Evolutionary conservation across 2,113 vertebrate species (phyloP), one percentile per base, ranked within the genome.

Genomic region (Nibea coibor): DNA sequence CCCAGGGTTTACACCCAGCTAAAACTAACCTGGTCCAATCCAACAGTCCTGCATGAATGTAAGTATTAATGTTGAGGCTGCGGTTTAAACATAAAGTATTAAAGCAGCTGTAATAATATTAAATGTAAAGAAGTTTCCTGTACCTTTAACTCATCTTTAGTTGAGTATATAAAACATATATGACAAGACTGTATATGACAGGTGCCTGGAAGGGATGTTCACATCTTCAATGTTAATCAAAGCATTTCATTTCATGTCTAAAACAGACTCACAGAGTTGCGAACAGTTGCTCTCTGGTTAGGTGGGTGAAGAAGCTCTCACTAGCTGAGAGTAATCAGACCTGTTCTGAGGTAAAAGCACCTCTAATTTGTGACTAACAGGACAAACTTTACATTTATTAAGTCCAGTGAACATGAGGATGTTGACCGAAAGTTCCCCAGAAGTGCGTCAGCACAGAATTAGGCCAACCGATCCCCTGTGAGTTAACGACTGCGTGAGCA

Each of bases 401-500:
- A 83, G 45, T 12, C n/a, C 19, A 56, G 54, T 42, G 11, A 75
- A 53, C 10, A 65, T 6, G 54, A 50, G 39, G 67, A 56, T 28
- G 59, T 42, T 48, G 76, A 82, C 72, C 35, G 7, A 54, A 43
- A 72, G 56, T 56, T 66, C 63, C 81, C 51, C 58, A 31, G 22
- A 63, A 76, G 61, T 65, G 81, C 73, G 51, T 65, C 78, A 69
- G 70, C 17, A 26, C 62, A 62, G 50, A 91, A 92, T 88, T 56
- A 80, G 88, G 88, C 53, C 89, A 87, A 56, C 71, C 8, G 22
- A 75, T 88, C 86, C 81, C 86, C 31, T 65, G 80, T 53, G 91
- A 72, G 65, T 78, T 62, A 50, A 47, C 2, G 65, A 35, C 51
- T 76, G 43, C 64, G 0, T 61, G 74, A 72, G 28, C 62, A 47